Base-by-base conservation (phyloP, 2,888 invertebrate species). In the Notodonta ziczac region DNA sequence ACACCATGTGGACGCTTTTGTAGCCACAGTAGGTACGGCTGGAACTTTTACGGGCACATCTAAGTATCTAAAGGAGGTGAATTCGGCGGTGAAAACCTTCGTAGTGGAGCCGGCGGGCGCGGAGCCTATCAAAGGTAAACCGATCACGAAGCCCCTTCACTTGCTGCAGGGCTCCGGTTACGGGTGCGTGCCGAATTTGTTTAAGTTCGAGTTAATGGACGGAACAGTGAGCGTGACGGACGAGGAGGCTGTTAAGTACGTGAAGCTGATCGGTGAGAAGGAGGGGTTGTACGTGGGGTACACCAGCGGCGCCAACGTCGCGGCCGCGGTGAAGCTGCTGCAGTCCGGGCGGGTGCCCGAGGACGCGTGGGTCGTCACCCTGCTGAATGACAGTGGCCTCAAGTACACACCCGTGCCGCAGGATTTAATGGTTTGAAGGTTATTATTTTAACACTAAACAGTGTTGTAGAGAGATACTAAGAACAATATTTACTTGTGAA, bases 141-240 rank as follows among this genome's bases (percentile, higher is more conserved):
- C 84, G 0, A 84, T 93, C 4, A 89, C 89, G 12, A 93, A 93
- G 62, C 91, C 93, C 2, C 77, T 93, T 55, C 93, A 93, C 76
- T 77, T 91, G 66, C 81, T 93, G 3, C 93, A 93, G 74, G 93
- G 93, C 0, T 93, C 93, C 0, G 92, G 93, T 0, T 93, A 93
- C 62, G 93, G 91, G 0, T 89, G 87, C 63, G 69, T 93, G 10
- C 93, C 93, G 0, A 83, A 84, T 63, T 72, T 93, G 59, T 92
- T 93, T 65, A 85, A 88, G 58, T 89, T 80, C 64, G 90, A 93
- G 0, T 67, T 80, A 39, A 84, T 92, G 87, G 91, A 93, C 63
- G 91, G 85, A 0, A 89, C 92, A 0, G 46, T 93, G 10, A 79
- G 83, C 55, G 87, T 93, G 35, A 84, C 86, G 40, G 93, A 93